Base-by-base conservation (phyloP, 2,113 vertebrate species). In the Anoura caudifer region DNA sequence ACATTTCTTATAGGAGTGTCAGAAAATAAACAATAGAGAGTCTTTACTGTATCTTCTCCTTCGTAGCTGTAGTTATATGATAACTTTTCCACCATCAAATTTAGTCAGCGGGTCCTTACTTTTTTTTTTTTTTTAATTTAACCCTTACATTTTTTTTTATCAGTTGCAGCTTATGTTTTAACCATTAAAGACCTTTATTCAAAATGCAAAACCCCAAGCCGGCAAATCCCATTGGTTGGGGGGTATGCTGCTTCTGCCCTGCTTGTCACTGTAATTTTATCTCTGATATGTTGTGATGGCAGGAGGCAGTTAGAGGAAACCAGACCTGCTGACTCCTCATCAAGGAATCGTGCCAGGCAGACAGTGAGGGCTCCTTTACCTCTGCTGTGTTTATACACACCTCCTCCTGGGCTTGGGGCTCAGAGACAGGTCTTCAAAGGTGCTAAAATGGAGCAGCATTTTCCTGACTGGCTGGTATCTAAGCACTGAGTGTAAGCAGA, bases 231-330 rank as follows among this genome's bases (percentile, higher is more conserved):
- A 70, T 26, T 13, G 38, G 38, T 75, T 92, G 89, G 85, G 82
- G 84, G 38, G 6, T 75, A 28, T 22, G 7, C 59, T 63, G 56
- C 20, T 59, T 91, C 83, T 67, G 81, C 28, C 28, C 5, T 84
- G 28, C 70, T 90, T 92, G 90, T 95, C 79, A 15, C n/a, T 63
- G 52, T 95, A 45, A 92, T 77, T 97, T 97, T 95, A 96, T 94
- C 94, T 95, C 87, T 90, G 94, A 96, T 90, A 63, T 79, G 54
- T 59, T 87, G 0, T 90, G 80, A 97, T 96, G 84, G 94, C 93
- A 94, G 75, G 76, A 98, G 87, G 96, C 98, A 98, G 98, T 98
- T 97, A 98, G 98, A 98, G 97, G 97, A 89, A 98, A 97, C 47
- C 98, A 98, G 98, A 98, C 88, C 87, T 38, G 11, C 63, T 93